Evolutionary conservation across 2,797 vertebrate species (phyloP).

Genomic region (Telmatherina bonti): DNA sequence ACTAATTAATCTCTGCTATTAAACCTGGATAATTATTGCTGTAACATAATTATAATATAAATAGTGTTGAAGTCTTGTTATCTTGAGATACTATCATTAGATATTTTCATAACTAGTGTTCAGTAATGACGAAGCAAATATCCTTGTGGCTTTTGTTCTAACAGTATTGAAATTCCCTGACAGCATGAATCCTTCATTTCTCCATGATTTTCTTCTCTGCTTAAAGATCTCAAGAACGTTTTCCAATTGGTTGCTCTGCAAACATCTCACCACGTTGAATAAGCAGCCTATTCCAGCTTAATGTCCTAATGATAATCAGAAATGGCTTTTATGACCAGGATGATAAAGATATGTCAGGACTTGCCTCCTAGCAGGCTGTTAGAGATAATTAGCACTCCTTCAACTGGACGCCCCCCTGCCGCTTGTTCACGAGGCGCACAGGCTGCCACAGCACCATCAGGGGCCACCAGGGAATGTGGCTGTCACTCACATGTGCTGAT

Average conservation of each 20-base stretch:
- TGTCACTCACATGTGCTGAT: constrained; percentile 62
- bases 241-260: constrained; percentile 36
- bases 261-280: constrained; percentile 44
- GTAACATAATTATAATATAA: not conserved
- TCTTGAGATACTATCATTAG: not conserved
- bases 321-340: constrained; percentile 56
- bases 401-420: constrained; percentile 62
- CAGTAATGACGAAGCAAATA: constrained; percentile 2
- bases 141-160: not conserved
- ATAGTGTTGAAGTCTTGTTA: not conserved
- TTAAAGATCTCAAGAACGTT: constrained; percentile 33
- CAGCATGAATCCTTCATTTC: not conserved
- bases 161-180: constrained; percentile 1
- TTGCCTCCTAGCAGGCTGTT: constrained; percentile 67
- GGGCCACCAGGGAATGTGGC: constrained; percentile 49
- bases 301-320: constrained; percentile 65
- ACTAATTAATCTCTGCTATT: constrained; percentile 14
- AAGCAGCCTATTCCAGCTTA: constrained; percentile 63
- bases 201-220: not conserved
- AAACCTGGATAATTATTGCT: constrained; percentile 2
- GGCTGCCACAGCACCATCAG: constrained; percentile 56
- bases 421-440: constrained; percentile 69
- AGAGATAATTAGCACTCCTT: constrained; percentile 74
- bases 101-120: constrained; percentile 9
- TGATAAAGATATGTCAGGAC: constrained; percentile 61